These are phyloP conservation scores for Bujurquina vittata DNA, from an alignment of 2,113 vertebrate species.

Conservation along the genomic window DNA sequence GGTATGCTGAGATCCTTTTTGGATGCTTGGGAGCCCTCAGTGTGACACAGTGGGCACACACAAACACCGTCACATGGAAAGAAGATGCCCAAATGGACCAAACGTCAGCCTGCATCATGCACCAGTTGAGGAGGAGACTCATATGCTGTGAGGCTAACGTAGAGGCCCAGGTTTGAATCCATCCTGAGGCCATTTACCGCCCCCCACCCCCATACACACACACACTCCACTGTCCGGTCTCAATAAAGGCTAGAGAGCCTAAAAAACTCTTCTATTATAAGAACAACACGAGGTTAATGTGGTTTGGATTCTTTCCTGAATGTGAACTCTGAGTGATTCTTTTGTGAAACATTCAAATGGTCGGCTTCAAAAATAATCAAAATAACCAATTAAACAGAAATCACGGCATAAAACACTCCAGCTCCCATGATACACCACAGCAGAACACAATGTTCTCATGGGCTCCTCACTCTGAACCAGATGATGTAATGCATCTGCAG, in stretches of 20 bases:
- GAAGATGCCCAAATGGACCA: too few relatives aligned
- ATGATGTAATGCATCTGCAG: slow-evolving; percentile 80
- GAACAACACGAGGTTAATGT: not conserved
- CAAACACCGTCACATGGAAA: too few relatives aligned
- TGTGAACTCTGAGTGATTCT: not conserved
- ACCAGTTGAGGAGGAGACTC: too few relatives aligned
- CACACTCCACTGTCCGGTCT: too few relatives aligned
- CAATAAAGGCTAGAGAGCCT: not conserved
- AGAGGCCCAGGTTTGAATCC: too few relatives aligned
- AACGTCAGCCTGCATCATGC: too few relatives aligned
- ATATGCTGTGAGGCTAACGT: too few relatives aligned
- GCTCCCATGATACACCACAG: slow-evolving; percentile 59
- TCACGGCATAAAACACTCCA: not conserved
- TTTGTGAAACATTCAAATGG: not conserved
- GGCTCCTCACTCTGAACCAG: slow-evolving; percentile 15
- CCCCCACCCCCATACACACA: too few relatives aligned
- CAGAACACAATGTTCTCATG: slow-evolving; percentile 46
- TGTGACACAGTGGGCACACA: too few relatives aligned
- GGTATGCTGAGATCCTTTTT: not conserved
- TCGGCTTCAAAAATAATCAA: not conserved
- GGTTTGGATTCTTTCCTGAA: not conserved
- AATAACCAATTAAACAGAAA: not conserved
- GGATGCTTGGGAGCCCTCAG: not conserved
- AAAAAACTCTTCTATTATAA: rapidly evolving
- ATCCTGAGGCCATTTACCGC: too few relatives aligned